phyloP scores from a whole-genome alignment of 2,113 vertebrate genomes.

The Ochotona curzoniae region DNA sequence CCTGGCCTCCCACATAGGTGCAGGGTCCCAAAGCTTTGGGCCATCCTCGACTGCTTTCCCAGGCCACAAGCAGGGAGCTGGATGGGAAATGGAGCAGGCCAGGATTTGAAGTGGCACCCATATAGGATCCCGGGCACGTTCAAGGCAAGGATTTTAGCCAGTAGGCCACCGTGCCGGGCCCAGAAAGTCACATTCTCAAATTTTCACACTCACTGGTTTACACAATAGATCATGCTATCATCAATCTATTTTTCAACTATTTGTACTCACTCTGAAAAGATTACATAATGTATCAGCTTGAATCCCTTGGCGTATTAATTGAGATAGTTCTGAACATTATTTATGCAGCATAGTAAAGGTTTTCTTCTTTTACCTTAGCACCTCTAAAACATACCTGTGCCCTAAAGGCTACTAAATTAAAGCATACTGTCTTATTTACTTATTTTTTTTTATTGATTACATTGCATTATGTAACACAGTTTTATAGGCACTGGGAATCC shows the following conservation, averaged over 20 bases:
- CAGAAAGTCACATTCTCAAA: background rate
- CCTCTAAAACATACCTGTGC: background rate
- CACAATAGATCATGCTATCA: background rate
- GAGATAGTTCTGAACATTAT: background rate
- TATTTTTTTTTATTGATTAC: too few relatives aligned
- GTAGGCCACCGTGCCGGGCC: too few relatives aligned
- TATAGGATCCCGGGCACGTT: too few relatives aligned
- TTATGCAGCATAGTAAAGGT: background rate
- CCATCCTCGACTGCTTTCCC: too few relatives aligned
- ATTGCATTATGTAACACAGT: too few relatives aligned
- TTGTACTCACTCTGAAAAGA: background rate
- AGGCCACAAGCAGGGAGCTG: too few relatives aligned
- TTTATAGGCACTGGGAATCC: too few relatives aligned
- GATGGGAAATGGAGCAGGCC: too few relatives aligned
- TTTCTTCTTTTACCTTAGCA: background rate
- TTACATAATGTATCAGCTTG: background rate
- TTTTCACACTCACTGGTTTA: background rate
- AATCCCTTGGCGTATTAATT: background rate
- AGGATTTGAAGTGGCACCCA: too few relatives aligned
- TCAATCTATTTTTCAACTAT: constrained; percentile 5
- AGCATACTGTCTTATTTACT: background rate
- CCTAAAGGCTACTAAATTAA: background rate
- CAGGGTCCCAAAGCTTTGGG: too few relatives aligned
- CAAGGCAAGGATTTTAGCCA: too few relatives aligned
- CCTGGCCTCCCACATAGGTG: too few relatives aligned